Conservation (phyloP, 1,140 invertebrate species). For the Andrena cerasifolii region DNA sequence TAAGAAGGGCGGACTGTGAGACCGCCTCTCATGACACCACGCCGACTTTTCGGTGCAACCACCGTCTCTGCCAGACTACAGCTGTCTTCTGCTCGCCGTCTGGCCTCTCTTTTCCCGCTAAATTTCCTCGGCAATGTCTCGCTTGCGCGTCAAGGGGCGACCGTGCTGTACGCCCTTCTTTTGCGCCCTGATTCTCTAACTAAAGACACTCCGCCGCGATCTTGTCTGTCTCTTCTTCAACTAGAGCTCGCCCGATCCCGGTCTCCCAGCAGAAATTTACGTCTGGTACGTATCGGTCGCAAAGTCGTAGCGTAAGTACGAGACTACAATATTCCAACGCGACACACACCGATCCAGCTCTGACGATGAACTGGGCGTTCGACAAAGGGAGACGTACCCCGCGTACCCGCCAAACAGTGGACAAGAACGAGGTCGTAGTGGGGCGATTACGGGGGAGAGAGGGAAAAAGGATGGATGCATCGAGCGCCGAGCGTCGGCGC, state of each 20-base stretch:
- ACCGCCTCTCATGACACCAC: conserved; percentile 82
- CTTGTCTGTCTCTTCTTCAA: not conserved
- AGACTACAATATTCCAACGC: not conserved
- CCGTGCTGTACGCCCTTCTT: conserved; percentile 22
- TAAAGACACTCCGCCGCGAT: not conserved
- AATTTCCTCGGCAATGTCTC: conserved; percentile 22
- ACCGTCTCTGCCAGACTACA: conserved; percentile 68
- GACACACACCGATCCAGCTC: conserved; percentile 59
- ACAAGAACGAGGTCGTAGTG: conserved; percentile 3
- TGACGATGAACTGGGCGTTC: conserved; percentile 72
- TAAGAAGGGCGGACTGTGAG: conserved; percentile 81
- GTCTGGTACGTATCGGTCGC: not conserved
- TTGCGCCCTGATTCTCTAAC: not conserved
- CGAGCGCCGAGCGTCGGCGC: conserved; percentile 73
- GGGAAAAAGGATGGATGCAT: conserved; percentile 17
- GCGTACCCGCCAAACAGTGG: conserved; percentile 6
- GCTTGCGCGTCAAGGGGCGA: conserved; percentile 7
- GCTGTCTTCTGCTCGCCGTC: conserved; percentile 49
- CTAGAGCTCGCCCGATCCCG: not conserved
- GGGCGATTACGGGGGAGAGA: conserved; percentile 25
- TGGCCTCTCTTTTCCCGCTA: conserved; percentile 24
- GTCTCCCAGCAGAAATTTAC: not conserved
- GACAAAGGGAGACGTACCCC: conserved; percentile 34
- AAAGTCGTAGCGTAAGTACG: too few species aligned
- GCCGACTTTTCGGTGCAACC: conserved; percentile 77